Base-by-base conservation (phyloP, 1,140 invertebrate genomes). In the Drosophila dunni region DNA sequence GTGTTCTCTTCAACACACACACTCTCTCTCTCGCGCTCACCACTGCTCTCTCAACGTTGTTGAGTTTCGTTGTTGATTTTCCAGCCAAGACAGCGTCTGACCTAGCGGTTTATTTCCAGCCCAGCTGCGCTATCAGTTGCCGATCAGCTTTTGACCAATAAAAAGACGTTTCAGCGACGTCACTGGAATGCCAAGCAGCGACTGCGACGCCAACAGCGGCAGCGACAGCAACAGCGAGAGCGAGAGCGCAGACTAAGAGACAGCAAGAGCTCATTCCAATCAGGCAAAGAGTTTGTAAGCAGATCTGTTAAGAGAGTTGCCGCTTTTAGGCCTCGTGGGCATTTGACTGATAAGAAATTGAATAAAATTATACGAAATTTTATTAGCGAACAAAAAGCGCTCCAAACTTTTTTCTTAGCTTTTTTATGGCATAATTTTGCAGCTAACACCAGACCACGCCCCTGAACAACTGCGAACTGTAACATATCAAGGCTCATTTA, bases 131-230 rank as follows among this genome's bases (percentile, higher is more conserved):
- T 90, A 90, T 90, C 85, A 90, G 86, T 85, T 88, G 77, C 75
- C 72, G 88, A 90, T 88, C 78, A 83, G 88, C 81, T 84, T 89
- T 89, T 84, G 80, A 84, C 88, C 88, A 91, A 91, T 91, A 91
- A 91, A 91, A 91, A 89, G 70, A 69, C 69, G 78, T 75, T 81
- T 72, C 53, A 65, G 45, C 64, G 61, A 70, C 66, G 74, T 62
- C 80, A 45, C 84, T 89, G 84, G 84, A 89, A 89, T 48, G 74
- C 57, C 24, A 6, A 62, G 29, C 78, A 40, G 54, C 38, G 48
- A 56, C 46, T 63, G 38, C 42, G 34, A 10, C 54, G 53, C 17
- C n/a, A 3, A 57, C 9, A 42, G 24, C 8, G 60, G n/a, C 15
- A 33, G 40, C 38, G 45, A 50, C 13, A 60, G 54, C 17, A 53